Percentiles rank a stretch among this genome's conserved stretches.
phyloP scores from a whole-genome alignment of 2,888 invertebrate genomes.

The Dendrolimus pini region DNA sequence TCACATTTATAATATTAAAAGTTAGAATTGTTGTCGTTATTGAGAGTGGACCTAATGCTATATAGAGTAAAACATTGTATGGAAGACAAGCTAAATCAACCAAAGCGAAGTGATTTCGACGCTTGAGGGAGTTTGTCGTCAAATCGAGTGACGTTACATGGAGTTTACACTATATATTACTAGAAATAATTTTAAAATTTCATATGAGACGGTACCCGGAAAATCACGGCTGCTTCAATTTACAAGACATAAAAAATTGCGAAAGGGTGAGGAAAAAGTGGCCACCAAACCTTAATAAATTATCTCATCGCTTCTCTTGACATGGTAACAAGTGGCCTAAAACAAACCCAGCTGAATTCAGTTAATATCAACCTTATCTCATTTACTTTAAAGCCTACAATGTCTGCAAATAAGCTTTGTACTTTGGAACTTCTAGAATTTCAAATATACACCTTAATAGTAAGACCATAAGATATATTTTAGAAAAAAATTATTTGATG shows the following conservation, averaged over 20 bases:
- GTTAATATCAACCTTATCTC: constrained; percentile 19
- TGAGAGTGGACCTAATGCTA: too few species aligned
- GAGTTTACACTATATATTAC: too few species aligned
- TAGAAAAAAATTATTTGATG: constrained; percentile 9
- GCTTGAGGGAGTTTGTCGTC: too few species aligned
- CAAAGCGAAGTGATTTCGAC: too few species aligned
- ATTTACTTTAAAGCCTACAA: neutral
- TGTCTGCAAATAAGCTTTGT: too few species aligned
- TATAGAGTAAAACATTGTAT: too few species aligned
- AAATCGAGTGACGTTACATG: too few species aligned
- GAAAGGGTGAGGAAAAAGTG: constrained; percentile 44
- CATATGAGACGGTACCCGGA: neutral
- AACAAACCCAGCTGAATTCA: neutral
- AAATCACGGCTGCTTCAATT: neutral
- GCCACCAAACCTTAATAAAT: constrained; percentile 47
- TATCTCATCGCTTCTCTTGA: constrained; percentile 44
- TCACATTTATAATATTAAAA: too few species aligned
- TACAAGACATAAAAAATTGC: constrained; percentile 26
- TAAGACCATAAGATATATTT: constrained; percentile 12
- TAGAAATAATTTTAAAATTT: too few species aligned
- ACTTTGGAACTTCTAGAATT: neutral
- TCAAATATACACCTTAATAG: too few species aligned
- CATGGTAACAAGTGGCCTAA: constrained; percentile 29
- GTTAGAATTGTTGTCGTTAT: too few species aligned
- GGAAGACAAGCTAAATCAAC: too few species aligned